Conservation (phyloP, 2,888 invertebrate species). For the Conus canariensis region DNA sequence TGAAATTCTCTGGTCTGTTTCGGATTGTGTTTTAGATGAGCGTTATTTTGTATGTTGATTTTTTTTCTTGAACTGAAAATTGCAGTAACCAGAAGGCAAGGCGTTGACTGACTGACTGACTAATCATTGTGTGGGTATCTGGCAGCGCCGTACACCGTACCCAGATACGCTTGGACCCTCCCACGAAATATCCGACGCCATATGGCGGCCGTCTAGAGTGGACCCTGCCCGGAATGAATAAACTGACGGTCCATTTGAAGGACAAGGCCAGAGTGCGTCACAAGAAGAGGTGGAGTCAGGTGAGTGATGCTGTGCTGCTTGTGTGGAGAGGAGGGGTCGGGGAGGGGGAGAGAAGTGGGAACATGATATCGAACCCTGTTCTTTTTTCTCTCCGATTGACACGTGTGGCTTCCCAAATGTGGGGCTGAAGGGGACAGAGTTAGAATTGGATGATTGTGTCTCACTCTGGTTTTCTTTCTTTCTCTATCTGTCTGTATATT, state of each 20-base stretch:
- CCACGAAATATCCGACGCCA: conserved; percentile 95
- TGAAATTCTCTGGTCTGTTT: too few relatives aligned
- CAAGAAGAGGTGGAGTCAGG: conserved; percentile 92
- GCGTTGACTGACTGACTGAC: too few relatives aligned
- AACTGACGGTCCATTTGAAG: conserved; percentile 96
- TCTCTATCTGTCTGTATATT: conserved; percentile 12
- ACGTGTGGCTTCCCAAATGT: too few relatives aligned
- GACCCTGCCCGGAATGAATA: conserved; percentile 97
- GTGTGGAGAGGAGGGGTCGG: not conserved
- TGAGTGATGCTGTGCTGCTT: conserved; percentile 35
- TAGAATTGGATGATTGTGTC: not conserved
- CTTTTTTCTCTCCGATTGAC: too few relatives aligned
- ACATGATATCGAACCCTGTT: not conserved
- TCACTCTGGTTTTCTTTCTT: too few relatives aligned
- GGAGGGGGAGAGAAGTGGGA: not conserved
- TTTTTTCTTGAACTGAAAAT: too few relatives aligned
- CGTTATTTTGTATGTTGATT: too few relatives aligned
- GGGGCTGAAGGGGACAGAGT: not conserved
- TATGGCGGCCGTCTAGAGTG: conserved; percentile 96
- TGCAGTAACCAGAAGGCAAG: too few relatives aligned
- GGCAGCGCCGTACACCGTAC: conserved; percentile 89
- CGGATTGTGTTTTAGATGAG: too few relatives aligned
- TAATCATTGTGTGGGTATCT: not conserved
- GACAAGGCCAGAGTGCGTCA: conserved; percentile 97
- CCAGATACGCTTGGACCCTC: conserved; percentile 91